A percentile compares a stretch with the other conserved stretches of the same genome.
phyloP scores from a whole-genome alignment of 1,140 invertebrate species.

The Paraescarpia echinospica region DNA sequence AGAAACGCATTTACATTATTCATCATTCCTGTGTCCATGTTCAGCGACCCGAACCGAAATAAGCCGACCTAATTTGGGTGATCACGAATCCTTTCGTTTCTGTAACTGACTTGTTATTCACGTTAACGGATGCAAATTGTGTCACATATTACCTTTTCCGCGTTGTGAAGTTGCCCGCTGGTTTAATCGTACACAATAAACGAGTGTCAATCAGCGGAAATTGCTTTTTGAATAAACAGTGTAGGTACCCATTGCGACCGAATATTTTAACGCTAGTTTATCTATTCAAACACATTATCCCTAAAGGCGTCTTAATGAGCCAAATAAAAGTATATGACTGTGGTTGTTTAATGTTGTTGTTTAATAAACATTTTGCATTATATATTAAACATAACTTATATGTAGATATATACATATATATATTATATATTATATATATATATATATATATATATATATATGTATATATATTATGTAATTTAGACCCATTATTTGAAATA shows the following conservation, averaged over 20 bases:
- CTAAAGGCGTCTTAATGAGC: too few species aligned
- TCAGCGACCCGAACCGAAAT: background rate
- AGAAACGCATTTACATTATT: background rate
- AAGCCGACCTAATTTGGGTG: background rate
- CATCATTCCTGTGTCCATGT: background rate
- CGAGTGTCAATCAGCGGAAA: too few species aligned
- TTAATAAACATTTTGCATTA: too few species aligned
- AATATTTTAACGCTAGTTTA: too few species aligned
- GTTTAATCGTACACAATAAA: background rate
- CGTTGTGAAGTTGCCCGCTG: background rate
- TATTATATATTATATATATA: background rate
- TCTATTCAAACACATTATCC: too few species aligned
- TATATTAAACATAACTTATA: too few species aligned
- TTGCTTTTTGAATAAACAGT: too few species aligned
- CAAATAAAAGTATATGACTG: too few species aligned
- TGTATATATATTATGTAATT: background rate
- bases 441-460: constrained; percentile 8
- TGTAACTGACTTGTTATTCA: background rate
- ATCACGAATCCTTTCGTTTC: background rate
- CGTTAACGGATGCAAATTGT: background rate
- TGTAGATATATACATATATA: constrained; percentile 10
- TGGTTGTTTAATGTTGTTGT: too few species aligned
- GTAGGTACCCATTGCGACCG: too few species aligned
- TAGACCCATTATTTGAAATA: background rate
- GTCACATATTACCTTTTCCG: background rate